Conservation (phyloP, 2,797 vertebrate genomes). For the Aulostomus chinensis region DNA sequence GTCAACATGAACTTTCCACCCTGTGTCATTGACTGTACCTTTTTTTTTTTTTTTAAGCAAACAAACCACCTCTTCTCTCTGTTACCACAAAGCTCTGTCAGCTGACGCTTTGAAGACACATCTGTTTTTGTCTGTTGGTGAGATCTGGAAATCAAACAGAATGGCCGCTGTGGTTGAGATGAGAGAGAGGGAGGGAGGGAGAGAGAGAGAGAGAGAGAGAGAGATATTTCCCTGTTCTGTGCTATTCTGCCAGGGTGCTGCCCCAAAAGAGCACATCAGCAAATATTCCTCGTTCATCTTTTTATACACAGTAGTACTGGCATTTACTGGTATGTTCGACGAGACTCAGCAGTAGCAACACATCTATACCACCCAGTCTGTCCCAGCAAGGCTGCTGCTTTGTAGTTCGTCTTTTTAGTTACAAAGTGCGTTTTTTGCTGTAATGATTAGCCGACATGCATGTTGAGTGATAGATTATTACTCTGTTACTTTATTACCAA, state of each 20-base stretch:
- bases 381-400: too few species aligned
- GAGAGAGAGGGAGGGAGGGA: too few species aligned
- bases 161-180: constrained; percentile 9
- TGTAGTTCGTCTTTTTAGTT: too few species aligned
- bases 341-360: constrained; percentile 1
- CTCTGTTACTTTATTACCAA: too few species aligned
- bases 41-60: constrained; percentile 10
- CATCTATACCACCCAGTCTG: background rate
- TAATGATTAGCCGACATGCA: too few species aligned
- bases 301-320: constrained; percentile 1
- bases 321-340: background rate
- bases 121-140: constrained; percentile 46
- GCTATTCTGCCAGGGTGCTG: constrained; percentile 16
- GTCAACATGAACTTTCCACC: constrained; percentile 48
- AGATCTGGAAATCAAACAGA: constrained; percentile 50
- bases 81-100: constrained; percentile 38
- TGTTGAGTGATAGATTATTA: too few species aligned
- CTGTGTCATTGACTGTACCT: constrained; percentile 9
- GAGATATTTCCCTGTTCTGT: constrained; percentile 21
- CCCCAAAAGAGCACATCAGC: constrained; percentile 25
- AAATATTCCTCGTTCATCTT: constrained; percentile 21
- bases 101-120: constrained; percentile 49
- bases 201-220: constrained; percentile 6
- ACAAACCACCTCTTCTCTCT: constrained; percentile 16
- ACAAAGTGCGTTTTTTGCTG: too few species aligned